Evolutionary conservation across 2,888 invertebrate genomes (phyloP), one percentile per base, ranked within the genome.

Genomic region (Xanthorhoe spadicearia): DNA sequence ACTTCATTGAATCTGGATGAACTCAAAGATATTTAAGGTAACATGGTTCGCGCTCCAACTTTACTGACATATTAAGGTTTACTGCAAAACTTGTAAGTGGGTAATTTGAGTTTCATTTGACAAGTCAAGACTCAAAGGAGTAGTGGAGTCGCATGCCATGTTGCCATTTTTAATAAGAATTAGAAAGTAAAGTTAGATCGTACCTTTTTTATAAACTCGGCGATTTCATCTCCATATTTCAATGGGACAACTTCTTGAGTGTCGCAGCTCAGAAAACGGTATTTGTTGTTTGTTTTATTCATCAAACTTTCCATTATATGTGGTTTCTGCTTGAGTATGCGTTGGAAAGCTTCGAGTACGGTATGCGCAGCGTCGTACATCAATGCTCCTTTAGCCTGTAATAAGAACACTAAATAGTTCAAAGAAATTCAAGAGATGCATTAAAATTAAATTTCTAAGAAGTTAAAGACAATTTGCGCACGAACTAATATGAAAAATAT

Each of bases 291-390:
- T 8, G 55, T 38, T n/a, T 56, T 62, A 35, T 66, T 64, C 61
- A 64, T 53, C 0, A 64, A 49, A 18, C 28, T 49, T 64, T 66
- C 18, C 58, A 72, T 95, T 66, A 96, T 93, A 75, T 98, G 97
- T 1, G 96, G 96, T 81, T 97, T 97, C 89, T 96, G 97, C 74
- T 96, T 94, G 61, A 97, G 86, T 75, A 98, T 94, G 81, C 97
- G 96, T 81, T 96, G 95, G 78, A 98, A 96, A n/a, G 97, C 96
- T 82, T 98, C 97, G 23, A 97, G 95, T 49, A 98, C 93, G 0
- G 98, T 97, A 81, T 96, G 96, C 8, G 98, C 97, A 0, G 97
- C 97, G 83, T 99, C 99, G 86, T 98, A 98, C 95, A 98, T 98
- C 72, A 99, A 94, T 0, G 98, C 99, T 0, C 98, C 97, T 89